These are phyloP conservation scores for Pangasianodon gigas DNA, from an alignment of 2,113 vertebrate species.

Conservation along the genomic window DNA sequence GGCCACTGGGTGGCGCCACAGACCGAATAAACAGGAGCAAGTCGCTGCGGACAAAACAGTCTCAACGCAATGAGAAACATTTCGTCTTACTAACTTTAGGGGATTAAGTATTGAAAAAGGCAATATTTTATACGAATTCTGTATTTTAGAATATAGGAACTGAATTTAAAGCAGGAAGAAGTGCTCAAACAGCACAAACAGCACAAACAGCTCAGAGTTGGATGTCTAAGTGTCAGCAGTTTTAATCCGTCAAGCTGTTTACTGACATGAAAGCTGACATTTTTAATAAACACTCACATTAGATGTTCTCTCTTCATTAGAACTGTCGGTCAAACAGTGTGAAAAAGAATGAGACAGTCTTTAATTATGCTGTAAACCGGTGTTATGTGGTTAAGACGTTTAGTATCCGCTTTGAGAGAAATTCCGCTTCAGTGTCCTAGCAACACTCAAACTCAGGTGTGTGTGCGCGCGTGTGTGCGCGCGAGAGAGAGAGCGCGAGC, in stretches of 20 bases:
- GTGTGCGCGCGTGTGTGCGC: neutral
- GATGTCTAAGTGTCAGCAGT: neutral
- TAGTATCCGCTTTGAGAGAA: constrained; percentile 1
- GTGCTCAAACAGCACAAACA: neutral
- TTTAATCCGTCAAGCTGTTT: neutral
- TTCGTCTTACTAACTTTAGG: neutral
- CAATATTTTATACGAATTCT: neutral
- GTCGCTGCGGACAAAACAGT: neutral
- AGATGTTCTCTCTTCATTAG: neutral
- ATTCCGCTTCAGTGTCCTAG: constrained; percentile 38
- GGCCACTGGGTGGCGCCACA: neutral
- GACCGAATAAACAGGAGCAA: neutral
- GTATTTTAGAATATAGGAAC: neutral
- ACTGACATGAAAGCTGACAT: neutral
- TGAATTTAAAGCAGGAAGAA: neutral
- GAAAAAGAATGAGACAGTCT: neutral
- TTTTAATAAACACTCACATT: neutral
- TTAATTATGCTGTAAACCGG: neutral
- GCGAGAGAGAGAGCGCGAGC: neutral
- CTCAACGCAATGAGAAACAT: neutral
- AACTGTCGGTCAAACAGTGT: neutral
- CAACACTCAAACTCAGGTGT: neutral
- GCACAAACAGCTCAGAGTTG: neutral
- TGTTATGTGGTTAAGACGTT: constrained; percentile 10
- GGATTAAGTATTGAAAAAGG: too few relatives aligned